Evolutionary conservation across 2,888 invertebrate species (phyloP).

Genomic region (Calameuta filiformis): DNA sequence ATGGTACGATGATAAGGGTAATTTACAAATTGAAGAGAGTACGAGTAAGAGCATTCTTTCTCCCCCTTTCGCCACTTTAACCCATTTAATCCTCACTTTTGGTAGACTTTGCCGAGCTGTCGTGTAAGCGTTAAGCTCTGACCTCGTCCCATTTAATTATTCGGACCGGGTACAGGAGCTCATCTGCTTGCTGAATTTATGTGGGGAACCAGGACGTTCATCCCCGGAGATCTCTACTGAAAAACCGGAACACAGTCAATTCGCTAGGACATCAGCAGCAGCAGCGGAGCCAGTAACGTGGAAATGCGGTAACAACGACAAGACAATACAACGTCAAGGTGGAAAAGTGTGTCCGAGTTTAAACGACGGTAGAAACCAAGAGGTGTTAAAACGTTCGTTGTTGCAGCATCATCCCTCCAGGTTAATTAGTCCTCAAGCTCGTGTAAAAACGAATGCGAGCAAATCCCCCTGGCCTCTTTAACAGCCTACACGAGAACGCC

Average conservation of each 20-base stretch:
- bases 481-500: neutral
- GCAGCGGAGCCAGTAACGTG: neutral
- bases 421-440: slow-evolving; percentile 1
- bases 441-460: slow-evolving; percentile 2
- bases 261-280: neutral
- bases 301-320: neutral
- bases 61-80: neutral
- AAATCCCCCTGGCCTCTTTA: neutral
- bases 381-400: neutral
- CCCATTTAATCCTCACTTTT: neutral
- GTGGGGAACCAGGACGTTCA: neutral
- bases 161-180: neutral
- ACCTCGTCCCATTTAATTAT: neutral
- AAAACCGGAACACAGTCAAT: neutral
- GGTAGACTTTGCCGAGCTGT: neutral
- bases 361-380: neutral
- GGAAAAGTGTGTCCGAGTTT: neutral
- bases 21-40: neutral
- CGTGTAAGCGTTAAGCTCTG: neutral
- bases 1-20: neutral
- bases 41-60: neutral
- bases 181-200: neutral
- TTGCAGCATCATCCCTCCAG: neutral
- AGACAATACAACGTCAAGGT: neutral
- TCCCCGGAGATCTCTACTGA: neutral